Percentiles rank a stretch among this genome's conserved stretches.
phyloP scores from a whole-genome alignment of 2,888 invertebrate species.

The Diabrotica balteata region DNA sequence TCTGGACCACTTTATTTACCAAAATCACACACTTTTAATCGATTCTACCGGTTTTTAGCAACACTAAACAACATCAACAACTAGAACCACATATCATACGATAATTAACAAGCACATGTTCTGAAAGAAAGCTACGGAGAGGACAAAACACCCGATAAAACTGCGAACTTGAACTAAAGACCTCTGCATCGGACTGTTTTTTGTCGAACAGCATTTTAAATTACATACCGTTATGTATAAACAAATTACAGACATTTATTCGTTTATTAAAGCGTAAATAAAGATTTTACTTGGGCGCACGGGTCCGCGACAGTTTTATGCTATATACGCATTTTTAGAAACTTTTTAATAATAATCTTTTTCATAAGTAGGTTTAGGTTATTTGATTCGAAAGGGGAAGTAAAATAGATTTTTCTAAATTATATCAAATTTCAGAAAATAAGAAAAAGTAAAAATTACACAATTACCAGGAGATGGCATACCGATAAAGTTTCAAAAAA shows the following conservation, averaged over 20 bases:
- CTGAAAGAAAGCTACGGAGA: conserved; percentile 26
- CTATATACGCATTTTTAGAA: conserved; percentile 14
- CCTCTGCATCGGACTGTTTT: conserved; percentile 38
- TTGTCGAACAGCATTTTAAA: conserved; percentile 47
- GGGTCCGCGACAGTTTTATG: conserved; percentile 24
- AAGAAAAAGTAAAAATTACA: no score
- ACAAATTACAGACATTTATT: conserved; percentile 57
- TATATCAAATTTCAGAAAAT: no score
- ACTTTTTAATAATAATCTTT: conserved; percentile 25
- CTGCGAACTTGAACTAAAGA: conserved; percentile 45
- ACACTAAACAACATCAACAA: background rate
- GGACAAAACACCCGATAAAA: conserved; percentile 35
- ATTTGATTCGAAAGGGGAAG: conserved; percentile 4
- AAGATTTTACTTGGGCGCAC: conserved; percentile 33
- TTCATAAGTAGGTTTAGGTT: conserved; percentile 18
- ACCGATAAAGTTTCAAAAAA: no score
- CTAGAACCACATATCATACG: conserved; percentile 17
- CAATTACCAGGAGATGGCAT: no score
- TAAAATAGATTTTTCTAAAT: background rate
- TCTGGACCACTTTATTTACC: no score
- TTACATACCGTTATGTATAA: conserved; percentile 53
- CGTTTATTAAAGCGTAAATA: conserved; percentile 57
- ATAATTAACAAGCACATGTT: conserved; percentile 31
- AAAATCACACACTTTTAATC: no score
- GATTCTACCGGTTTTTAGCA: conserved; percentile 1